These are phyloP conservation scores for Xyrauchen texanus DNA, from an alignment of 2,113 vertebrate species.

Conservation along the genomic window DNA sequence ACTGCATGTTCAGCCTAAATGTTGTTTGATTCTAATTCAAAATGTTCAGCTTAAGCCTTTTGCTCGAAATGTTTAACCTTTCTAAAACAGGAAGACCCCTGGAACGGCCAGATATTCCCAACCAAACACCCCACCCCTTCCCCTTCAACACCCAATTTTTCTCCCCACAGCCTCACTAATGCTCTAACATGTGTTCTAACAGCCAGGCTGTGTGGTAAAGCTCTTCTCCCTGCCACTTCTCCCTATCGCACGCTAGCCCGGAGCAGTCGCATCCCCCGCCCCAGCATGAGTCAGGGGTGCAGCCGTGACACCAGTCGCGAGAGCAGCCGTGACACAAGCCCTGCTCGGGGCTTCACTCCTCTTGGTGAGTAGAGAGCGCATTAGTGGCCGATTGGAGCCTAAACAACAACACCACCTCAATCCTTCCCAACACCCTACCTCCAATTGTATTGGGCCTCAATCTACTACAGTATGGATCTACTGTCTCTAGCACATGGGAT, in stretches of 20 bases:
- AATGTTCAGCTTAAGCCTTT: no score
- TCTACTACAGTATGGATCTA: background rate
- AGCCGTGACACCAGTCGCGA: constrained; percentile 99
- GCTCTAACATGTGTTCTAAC: constrained; percentile 76
- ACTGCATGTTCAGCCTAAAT: constrained; percentile 2
- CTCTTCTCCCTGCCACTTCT: constrained; percentile 93
- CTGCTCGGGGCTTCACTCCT: constrained; percentile 93
- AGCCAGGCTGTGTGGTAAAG: constrained; percentile 90
- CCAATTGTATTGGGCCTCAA: background rate
- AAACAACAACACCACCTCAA: constrained; percentile 26
- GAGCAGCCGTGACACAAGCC: constrained; percentile 99
- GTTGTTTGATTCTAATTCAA: constrained; percentile 20
- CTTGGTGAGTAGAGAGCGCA: constrained; percentile 92
- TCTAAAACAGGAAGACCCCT: constrained; percentile 7
- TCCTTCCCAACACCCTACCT: background rate
- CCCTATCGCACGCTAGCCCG: constrained; percentile 97
- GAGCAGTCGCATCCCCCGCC: constrained; percentile 98
- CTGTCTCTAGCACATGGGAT: background rate
- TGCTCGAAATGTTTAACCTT: constrained; percentile 46
- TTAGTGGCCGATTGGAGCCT: constrained; percentile 62
- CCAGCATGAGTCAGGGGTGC: constrained; percentile 99
- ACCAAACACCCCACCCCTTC: background rate
- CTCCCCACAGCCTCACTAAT: constrained; percentile 41
- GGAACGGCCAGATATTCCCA: background rate
- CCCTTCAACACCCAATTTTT: background rate